Evolutionary conservation across 2,797 vertebrate species (phyloP), one percentile per base, ranked within the genome.

Genomic region (Cynopterus sphinx): DNA sequence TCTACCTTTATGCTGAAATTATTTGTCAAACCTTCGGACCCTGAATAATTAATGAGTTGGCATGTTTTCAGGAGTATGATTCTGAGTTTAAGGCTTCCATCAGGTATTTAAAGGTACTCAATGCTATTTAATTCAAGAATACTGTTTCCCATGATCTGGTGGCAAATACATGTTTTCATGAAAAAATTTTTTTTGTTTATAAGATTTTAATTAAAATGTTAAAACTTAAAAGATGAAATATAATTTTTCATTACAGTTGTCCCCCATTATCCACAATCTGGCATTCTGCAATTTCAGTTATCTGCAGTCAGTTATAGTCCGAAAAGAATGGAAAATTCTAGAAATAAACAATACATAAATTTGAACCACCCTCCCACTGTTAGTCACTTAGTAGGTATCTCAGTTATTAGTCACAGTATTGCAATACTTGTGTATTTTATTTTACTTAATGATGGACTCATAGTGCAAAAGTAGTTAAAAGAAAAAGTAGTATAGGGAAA

Each of bases 201-300:
- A 43, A 74, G 31, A 77, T 88, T 94, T 88, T 81, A 83, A 68
- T 92, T 90, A 85, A 92, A 94, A 79, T 84, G 9, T 83, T 93
- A 71, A 46, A 79, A 22, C 31, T 92, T 88, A 82, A 67, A 65
- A 89, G 21, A 53, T 71, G 2, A 49, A 81, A 68, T 85, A 39
- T 84, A 86, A 31, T 79, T 89, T 90, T 89, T 96, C 22, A 55
- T 92, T 92, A 65, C 9, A 33, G 59, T 49, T 65, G 31, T 65
- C 5, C 2, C 7, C 31, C 43, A 9, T 83, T 65, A 65, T 33
- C n/a, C 49, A 16, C 75, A 78, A 31, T 83, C 65, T 49, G 5
- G 2, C 79, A 49, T 83, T 83, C 31, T 83, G 43, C 21, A 83
- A 43, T 65, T 82, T 65, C 63, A 49, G 22, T 83, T 83, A 65